Conservation (phyloP, 2,113 vertebrate genomes). For the Cynocephalus volans region DNA sequence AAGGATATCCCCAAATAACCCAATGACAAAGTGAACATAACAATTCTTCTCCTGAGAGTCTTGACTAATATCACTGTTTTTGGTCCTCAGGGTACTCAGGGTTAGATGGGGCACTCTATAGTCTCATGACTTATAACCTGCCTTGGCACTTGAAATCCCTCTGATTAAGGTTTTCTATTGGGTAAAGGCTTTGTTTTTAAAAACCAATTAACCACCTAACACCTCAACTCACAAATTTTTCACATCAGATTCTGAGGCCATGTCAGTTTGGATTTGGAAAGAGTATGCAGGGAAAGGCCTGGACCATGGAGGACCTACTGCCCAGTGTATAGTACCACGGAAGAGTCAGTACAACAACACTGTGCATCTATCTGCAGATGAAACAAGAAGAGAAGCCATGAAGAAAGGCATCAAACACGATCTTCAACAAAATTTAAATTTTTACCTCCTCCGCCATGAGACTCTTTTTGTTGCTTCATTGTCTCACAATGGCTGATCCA, state of each 20-base stretch:
- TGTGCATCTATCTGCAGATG: not conserved
- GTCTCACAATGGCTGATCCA: not conserved
- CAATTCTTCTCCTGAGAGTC: slow-evolving; percentile 32
- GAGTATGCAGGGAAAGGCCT: not conserved
- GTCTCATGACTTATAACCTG: not conserved
- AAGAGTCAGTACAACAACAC: not conserved
- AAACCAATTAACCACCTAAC: not conserved
- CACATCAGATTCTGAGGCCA: not conserved
- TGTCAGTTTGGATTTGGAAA: slow-evolving; percentile 37
- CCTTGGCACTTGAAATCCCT: slow-evolving; percentile 23
- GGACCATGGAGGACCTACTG: not conserved
- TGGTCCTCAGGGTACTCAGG: not conserved
- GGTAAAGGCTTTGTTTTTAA: slow-evolving; percentile 29
- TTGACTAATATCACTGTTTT: slow-evolving; percentile 54
- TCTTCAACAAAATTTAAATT: slow-evolving; percentile 5
- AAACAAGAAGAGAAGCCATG: slow-evolving; percentile 17
- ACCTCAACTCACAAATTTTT: not conserved
- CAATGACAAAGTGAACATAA: not conserved
- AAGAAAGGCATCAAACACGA: not conserved
- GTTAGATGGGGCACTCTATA: not conserved
- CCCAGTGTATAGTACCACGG: not conserved
- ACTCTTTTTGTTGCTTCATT: not conserved
- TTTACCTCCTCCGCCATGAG: not conserved
- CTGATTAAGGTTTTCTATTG: slow-evolving; percentile 5
- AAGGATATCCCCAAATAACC: slow-evolving; percentile 41